phyloP scores from a whole-genome alignment of 2,113 vertebrate genomes.

The Orientallactaga bullata region DNA sequence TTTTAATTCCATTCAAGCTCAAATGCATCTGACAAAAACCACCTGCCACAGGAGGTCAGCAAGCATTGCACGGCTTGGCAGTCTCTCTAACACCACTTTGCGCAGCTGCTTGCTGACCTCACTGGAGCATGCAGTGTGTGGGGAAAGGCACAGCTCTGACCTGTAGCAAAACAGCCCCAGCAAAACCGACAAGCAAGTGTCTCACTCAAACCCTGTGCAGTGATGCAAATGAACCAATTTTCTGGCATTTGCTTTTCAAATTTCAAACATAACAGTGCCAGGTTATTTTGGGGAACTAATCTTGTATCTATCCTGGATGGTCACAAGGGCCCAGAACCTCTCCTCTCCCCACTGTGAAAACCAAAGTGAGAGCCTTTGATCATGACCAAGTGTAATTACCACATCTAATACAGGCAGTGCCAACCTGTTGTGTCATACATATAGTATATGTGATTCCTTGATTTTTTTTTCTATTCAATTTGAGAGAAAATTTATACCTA shows the following conservation, averaged over 20 bases:
- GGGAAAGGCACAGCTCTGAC: rapidly evolving
- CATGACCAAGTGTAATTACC: neutral
- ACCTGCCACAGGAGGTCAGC: neutral
- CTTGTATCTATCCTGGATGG: neutral
- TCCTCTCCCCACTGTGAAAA: neutral
- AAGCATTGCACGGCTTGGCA: neutral
- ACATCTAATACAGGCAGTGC: neutral
- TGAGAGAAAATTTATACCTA: neutral
- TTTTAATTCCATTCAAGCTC: slow-evolving; percentile 26
- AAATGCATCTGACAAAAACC: neutral
- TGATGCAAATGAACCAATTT: slow-evolving; percentile 61
- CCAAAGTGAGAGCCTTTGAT: neutral
- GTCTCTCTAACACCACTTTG: neutral
- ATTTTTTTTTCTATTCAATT: neutral
- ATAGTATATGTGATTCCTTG: neutral
- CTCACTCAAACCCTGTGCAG: slow-evolving; percentile 5
- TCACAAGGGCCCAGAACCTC: neutral
- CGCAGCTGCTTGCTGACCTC: slow-evolving; percentile 26
- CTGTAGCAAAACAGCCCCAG: neutral
- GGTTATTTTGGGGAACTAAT: neutral
- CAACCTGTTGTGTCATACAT: too few relatives aligned
- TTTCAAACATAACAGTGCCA: neutral
- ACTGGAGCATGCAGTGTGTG: neutral
- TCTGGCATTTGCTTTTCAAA: slow-evolving; percentile 43
- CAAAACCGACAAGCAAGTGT: neutral